Evolutionary conservation across 2,113 vertebrate species (phyloP).

Genomic region (Oryzias curvinotus): DNA sequence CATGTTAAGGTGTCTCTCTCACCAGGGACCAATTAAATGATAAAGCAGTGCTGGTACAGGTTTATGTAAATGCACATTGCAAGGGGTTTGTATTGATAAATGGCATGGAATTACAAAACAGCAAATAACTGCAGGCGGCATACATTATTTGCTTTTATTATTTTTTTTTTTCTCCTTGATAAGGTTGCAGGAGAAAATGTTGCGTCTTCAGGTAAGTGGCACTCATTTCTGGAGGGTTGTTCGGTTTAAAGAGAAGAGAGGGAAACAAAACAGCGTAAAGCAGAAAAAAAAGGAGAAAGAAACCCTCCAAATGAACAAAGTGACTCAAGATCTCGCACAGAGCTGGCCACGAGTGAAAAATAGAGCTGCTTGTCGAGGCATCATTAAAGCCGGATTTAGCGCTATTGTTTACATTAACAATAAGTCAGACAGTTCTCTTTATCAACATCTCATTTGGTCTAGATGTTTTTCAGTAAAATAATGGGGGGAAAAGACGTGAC

Average conservation of each 20-base stretch:
- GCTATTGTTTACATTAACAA: slow-evolving; percentile 46
- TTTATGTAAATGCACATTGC: slow-evolving; percentile 72
- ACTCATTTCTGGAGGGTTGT: slow-evolving; percentile 49
- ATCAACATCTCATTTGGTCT: slow-evolving; percentile 35
- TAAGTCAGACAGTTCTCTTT: slow-evolving; percentile 40
- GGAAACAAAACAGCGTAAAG: slow-evolving; percentile 21
- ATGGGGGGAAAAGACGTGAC: slow-evolving; percentile 7
- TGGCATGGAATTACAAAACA: slow-evolving; percentile 71
- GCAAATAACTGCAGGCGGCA: slow-evolving; percentile 72
- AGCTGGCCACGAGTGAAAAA: slow-evolving; percentile 47
- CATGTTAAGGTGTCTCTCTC: slow-evolving; percentile 70
- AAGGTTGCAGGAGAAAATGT: slow-evolving; percentile 49
- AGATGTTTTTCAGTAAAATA: slow-evolving; percentile 10
- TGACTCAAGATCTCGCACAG: slow-evolving; percentile 40
- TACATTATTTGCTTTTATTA: slow-evolving; percentile 52
- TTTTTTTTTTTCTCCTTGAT: slow-evolving; percentile 66
- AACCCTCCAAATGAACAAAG: slow-evolving; percentile 27
- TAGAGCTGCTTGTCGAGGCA: slow-evolving; percentile 42
- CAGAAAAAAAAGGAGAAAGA: slow-evolving; percentile 12
- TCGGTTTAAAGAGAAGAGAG: slow-evolving; percentile 35
- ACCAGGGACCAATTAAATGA: slow-evolving; percentile 75
- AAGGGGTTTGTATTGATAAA: slow-evolving; percentile 69
- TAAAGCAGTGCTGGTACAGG: slow-evolving; percentile 72
- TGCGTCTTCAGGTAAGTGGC: slow-evolving; percentile 37
- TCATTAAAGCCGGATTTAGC: slow-evolving; percentile 65